Percentiles rank a stretch among this genome's conserved stretches.
Conservation (phyloP, 2,888 invertebrate genomes). For the Sturmia bella region DNA sequence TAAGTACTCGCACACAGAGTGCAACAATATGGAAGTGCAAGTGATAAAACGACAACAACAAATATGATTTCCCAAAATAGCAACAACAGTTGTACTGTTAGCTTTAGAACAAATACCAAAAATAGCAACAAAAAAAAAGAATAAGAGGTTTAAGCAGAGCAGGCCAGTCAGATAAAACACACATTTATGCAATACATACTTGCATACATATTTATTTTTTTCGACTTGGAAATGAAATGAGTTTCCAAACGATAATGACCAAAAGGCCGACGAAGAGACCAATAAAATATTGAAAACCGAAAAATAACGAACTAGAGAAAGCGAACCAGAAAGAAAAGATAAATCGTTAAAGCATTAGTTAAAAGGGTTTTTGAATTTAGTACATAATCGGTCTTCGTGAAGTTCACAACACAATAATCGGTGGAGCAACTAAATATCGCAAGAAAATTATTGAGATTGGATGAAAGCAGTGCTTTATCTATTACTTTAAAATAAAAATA, state of each 20-base stretch:
- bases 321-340: slow-evolving; percentile 30
- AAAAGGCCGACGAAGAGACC: slow-evolving; percentile 13
- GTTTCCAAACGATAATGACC: slow-evolving; percentile 34
- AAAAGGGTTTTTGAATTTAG: slow-evolving; percentile 65
- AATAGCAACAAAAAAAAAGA: slow-evolving; percentile 24
- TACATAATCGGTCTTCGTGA: slow-evolving; percentile 55
- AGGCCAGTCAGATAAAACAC: slow-evolving; percentile 41
- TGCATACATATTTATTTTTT: slow-evolving; percentile 23
- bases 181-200: slow-evolving; percentile 45
- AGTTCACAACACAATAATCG: slow-evolving; percentile 49
- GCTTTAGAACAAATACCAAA: slow-evolving; percentile 27
- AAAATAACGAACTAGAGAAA: slow-evolving; percentile 30
- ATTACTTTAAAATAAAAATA: slow-evolving; percentile 21
- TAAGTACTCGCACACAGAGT: neutral
- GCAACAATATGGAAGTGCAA: slow-evolving; percentile 15
- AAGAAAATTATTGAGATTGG: neutral
- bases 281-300: slow-evolving; percentile 42
- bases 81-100: slow-evolving; percentile 33
- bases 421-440: neutral
- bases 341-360: slow-evolving; percentile 62
- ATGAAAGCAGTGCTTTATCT: slow-evolving; percentile 22
- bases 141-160: slow-evolving; percentile 27
- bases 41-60: slow-evolving; percentile 34
- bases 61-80: slow-evolving; percentile 39
- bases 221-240: slow-evolving; percentile 1